Evolutionary conservation across 2,113 vertebrate species (phyloP).

Genomic region (Cavia aperea): DNA sequence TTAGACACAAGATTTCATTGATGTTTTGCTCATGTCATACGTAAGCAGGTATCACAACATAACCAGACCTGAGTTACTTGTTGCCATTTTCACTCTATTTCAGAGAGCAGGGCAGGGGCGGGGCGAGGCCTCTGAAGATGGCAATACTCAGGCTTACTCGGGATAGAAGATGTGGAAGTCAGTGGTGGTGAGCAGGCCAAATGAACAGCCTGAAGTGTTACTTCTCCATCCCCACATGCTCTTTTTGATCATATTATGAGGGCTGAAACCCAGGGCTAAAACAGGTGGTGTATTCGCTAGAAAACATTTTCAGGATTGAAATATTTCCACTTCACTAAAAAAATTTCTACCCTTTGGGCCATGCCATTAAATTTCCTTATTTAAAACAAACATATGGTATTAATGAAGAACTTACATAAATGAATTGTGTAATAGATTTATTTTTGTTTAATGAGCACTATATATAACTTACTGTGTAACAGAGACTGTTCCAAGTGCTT

Average conservation of each 20-base stretch:
- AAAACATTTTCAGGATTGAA: neutral
- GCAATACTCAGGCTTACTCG: neutral
- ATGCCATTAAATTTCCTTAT: neutral
- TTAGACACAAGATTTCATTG: neutral
- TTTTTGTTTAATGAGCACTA: constrained; percentile 28
- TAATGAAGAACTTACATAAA: neutral
- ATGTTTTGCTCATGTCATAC: neutral
- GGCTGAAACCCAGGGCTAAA: neutral
- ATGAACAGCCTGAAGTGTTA: no score
- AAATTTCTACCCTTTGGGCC: neutral
- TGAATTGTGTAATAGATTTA: constrained; percentile 3
- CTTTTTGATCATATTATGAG: neutral
- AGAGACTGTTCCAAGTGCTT: neutral
- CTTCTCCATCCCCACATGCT: neutral
- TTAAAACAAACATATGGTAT: constrained; percentile 9
- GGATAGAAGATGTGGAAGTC: neutral
- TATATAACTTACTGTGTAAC: neutral
- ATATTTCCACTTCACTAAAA: constrained; percentile 13
- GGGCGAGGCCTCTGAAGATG: neutral
- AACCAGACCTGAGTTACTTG: neutral
- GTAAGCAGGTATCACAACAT: neutral
- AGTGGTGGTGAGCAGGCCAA: neutral
- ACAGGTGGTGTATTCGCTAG: neutral
- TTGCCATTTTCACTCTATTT: neutral
- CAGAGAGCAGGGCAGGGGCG: neutral